A percentile compares a stretch with the other conserved stretches of the same genome.
These are phyloP conservation scores for Ferrisia virgata DNA, from an alignment of 2,888 invertebrate species.

Conservation along the genomic window DNA sequence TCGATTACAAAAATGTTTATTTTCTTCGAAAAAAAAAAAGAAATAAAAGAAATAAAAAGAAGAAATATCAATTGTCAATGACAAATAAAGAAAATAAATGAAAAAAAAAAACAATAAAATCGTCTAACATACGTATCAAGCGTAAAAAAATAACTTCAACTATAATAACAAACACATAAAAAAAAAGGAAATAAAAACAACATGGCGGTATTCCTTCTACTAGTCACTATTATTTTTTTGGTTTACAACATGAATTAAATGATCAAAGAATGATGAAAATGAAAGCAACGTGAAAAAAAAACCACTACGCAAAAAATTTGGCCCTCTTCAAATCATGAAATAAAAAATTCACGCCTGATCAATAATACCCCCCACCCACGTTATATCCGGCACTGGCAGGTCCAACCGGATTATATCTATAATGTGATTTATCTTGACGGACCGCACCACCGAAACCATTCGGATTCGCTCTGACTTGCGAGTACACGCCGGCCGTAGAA, in stretches of 20 bases:
- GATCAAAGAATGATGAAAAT: background rate
- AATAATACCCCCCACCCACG: constrained; percentile 47
- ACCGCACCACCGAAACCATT: constrained; percentile 46
- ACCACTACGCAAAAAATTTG: background rate
- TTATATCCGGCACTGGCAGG: constrained; percentile 46
- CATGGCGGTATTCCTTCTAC: background rate
- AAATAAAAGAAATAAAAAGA: background rate
- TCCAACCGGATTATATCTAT: constrained; percentile 47
- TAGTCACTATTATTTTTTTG: background rate
- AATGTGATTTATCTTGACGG: constrained; percentile 48
- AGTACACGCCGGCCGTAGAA: constrained; percentile 30
- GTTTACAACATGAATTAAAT: background rate
- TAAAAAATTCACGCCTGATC: background rate
- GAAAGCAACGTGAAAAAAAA: background rate
- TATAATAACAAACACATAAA: background rate
- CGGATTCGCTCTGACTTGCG: constrained; percentile 37
- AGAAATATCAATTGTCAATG: background rate
- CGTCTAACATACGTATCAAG: background rate
- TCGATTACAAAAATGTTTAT: background rate
- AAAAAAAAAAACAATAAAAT: constrained; percentile 10
- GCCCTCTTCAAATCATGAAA: background rate
- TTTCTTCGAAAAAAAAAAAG: background rate
- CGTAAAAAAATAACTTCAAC: background rate
- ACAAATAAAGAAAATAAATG: background rate
- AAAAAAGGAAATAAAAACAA: constrained; percentile 8